phyloP scores from a whole-genome alignment of 2,797 vertebrate genomes.

The Ispidina lecontei region DNA sequence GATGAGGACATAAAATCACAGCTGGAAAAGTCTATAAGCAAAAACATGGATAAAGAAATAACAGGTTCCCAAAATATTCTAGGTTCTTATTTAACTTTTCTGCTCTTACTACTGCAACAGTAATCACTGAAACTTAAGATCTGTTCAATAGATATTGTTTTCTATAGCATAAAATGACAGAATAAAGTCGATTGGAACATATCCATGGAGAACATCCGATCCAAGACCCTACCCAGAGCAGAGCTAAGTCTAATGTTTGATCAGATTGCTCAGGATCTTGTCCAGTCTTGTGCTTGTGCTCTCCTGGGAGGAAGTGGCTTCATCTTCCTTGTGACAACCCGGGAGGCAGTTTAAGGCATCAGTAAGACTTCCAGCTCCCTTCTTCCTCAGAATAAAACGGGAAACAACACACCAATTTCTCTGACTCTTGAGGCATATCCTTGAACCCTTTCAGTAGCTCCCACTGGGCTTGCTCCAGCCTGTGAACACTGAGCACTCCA shows the following conservation, averaged over 20 bases:
- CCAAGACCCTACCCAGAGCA: background rate
- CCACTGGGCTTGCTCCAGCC: background rate
- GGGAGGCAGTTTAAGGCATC: background rate
- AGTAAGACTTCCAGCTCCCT: background rate
- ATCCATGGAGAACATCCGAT: background rate
- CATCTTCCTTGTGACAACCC: background rate
- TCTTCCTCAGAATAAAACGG: background rate
- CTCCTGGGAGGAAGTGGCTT: background rate
- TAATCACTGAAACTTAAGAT: background rate
- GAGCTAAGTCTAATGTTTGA: background rate
- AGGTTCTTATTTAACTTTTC: background rate
- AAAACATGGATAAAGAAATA: background rate
- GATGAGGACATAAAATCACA: slow-evolving; percentile 10
- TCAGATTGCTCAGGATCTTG: background rate
- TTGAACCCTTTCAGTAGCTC: background rate
- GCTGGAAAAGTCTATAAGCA: slow-evolving; percentile 2
- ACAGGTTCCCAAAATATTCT: background rate
- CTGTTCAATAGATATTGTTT: background rate
- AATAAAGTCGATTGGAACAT: background rate
- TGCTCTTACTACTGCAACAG: background rate
- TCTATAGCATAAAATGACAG: background rate
- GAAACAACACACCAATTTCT: background rate
- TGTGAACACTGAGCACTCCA: background rate
- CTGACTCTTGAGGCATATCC: background rate
- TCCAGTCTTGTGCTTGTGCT: background rate